Percentiles rank a stretch among this genome's conserved stretches.
Evolutionary conservation across 2,888 invertebrate species (phyloP).

Genomic region (Drosophila infuscata): DNA sequence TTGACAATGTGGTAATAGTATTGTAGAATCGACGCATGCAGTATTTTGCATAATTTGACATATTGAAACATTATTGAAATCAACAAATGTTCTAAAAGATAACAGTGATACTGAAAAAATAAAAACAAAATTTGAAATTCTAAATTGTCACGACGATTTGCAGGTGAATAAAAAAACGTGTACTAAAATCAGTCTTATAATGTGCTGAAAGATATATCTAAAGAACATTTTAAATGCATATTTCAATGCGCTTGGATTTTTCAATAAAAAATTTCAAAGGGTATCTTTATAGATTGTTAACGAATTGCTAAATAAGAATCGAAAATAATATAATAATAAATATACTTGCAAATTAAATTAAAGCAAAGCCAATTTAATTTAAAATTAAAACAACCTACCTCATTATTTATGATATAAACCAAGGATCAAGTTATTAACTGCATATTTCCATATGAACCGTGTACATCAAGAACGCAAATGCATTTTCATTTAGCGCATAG

Average conservation of each 20-base stretch:
- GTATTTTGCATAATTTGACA: background rate
- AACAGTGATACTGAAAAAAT: background rate
- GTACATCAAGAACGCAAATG: background rate
- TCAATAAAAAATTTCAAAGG: no score
- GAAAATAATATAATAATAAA: background rate
- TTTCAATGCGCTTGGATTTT: no score
- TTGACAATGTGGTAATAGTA: background rate
- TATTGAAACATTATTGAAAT: constrained; percentile 18
- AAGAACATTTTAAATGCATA: background rate
- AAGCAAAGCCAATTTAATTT: no score
- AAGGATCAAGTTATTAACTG: constrained; percentile 3
- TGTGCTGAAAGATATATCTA: background rate
- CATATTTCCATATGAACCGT: constrained; percentile 4
- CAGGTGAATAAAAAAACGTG: constrained; percentile 13
- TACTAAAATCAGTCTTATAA: constrained; percentile 11
- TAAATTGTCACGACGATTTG: constrained; percentile 19
- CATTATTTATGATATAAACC: background rate
- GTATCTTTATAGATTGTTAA: no score
- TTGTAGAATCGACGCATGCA: no score
- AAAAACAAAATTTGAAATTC: constrained; percentile 15
- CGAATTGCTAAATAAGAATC: background rate
- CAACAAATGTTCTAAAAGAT: constrained; percentile 19
- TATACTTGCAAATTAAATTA: no score
- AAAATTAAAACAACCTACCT: background rate
- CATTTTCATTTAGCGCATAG: background rate